phyloP scores from a whole-genome alignment of 1,140 invertebrate species.

The Penaeus indicus region DNA sequence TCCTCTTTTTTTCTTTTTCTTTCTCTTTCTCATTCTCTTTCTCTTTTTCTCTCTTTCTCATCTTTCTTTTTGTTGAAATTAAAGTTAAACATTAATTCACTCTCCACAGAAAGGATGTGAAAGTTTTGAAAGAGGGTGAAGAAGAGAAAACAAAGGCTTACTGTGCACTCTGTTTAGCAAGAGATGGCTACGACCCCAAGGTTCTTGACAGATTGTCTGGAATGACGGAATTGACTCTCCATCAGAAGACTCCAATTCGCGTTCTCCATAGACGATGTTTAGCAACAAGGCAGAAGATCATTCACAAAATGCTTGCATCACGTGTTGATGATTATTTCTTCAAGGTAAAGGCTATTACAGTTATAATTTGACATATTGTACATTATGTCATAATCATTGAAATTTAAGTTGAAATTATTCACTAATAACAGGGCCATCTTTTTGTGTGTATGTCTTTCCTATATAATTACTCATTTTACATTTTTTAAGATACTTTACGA shows the following conservation, averaged over 20 bases:
- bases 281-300: constrained; percentile 76
- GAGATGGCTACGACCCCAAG: constrained; percentile 60
- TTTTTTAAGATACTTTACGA: background rate
- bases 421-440: background rate
- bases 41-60: no score
- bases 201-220: constrained; percentile 72
- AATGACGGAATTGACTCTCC: constrained; percentile 73
- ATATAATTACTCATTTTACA: background rate
- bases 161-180: constrained; percentile 74
- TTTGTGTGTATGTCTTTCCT: background rate
- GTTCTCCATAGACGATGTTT: constrained; percentile 87
- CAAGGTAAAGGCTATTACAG: constrained; percentile 52
- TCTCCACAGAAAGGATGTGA: constrained; percentile 77
- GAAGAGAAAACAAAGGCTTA: constrained; percentile 88
- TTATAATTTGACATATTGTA: background rate
- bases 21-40: background rate
- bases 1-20: background rate
- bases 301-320: constrained; percentile 76
- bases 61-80: no score
- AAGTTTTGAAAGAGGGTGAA: constrained; percentile 87
- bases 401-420: background rate
- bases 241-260: constrained; percentile 85
- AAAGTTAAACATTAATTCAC: constrained; percentile 38
- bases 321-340: constrained; percentile 65
- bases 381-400: background rate